These are phyloP conservation scores for Kobus ellipsiprymnus DNA, from an alignment of 2,113 vertebrate species.

Conservation along the genomic window DNA sequence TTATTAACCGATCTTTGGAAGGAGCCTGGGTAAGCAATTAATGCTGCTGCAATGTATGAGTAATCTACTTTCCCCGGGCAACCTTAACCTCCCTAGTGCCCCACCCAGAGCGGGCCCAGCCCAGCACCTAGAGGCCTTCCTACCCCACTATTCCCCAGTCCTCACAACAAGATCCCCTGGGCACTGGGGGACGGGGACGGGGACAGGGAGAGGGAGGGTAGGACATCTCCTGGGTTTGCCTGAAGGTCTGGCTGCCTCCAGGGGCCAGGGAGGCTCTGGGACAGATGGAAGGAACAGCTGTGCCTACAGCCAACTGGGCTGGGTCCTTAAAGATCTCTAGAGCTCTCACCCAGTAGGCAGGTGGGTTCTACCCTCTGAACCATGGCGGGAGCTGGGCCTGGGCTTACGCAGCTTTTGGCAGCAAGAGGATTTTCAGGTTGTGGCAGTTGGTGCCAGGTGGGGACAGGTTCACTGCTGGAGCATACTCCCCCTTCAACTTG, in stretches of 20 bases:
- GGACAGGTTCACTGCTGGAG: slow-evolving; percentile 28
- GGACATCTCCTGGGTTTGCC: slow-evolving; percentile 20
- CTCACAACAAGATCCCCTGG: neutral
- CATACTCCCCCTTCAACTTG: neutral
- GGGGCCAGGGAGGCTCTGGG: slow-evolving; percentile 2
- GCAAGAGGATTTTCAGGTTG: slow-evolving; percentile 67
- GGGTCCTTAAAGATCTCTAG: neutral
- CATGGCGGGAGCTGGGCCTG: slow-evolving; percentile 12
- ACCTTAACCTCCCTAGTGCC: neutral
- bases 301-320: neutral
- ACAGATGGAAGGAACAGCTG: slow-evolving; percentile 64
- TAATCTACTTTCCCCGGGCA: slow-evolving; percentile 59
- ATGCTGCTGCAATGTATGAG: slow-evolving; percentile 42
- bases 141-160: neutral
- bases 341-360: slow-evolving; percentile 5
- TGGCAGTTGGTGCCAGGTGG: slow-evolving; percentile 38
- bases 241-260: neutral
- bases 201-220: neutral
- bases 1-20: slow-evolving; percentile 50
- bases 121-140: slow-evolving; percentile 12
- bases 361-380: neutral
- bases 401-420: slow-evolving; percentile 32
- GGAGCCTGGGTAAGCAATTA: slow-evolving; percentile 25
- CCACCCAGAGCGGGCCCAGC: slow-evolving; percentile 17
- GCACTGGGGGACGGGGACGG: neutral